Conservation (phyloP, 2,888 invertebrate genomes). For the Andrena bicolor region DNA sequence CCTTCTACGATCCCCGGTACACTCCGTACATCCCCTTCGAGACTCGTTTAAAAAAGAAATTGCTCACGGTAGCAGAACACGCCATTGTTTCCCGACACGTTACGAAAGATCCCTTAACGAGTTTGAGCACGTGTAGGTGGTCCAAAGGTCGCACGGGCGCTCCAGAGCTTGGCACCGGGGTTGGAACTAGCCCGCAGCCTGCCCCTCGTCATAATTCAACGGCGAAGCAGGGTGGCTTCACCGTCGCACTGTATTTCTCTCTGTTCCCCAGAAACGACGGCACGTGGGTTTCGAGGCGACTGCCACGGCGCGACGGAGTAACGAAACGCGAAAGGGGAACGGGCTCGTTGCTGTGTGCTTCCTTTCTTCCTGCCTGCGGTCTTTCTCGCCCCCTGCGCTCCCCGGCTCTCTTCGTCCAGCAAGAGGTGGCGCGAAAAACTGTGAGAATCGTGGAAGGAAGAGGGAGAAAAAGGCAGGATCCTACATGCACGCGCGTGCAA, state of each 20-base stretch:
- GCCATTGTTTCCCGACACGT: neutral
- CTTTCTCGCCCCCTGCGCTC: slow-evolving; percentile 4
- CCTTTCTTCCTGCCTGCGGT: slow-evolving; percentile 22
- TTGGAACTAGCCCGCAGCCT: neutral
- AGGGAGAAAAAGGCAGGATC: neutral
- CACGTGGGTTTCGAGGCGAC: slow-evolving; percentile 60
- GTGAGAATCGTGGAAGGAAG: neutral
- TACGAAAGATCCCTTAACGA: neutral
- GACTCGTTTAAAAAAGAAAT: too few relatives aligned
- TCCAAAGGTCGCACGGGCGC: neutral
- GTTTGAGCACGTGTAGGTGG: neutral
- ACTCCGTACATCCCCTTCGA: too few relatives aligned
- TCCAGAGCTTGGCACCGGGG: neutral
- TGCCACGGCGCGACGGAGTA: slow-evolving; percentile 53
- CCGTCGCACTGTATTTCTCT: slow-evolving; percentile 37
- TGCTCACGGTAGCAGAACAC: too few relatives aligned
- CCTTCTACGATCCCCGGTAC: too few relatives aligned
- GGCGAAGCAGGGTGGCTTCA: neutral
- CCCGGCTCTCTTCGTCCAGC: neutral
- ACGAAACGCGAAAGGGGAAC: slow-evolving; percentile 35
- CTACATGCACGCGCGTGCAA: neutral
- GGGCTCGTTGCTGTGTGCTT: slow-evolving; percentile 43
- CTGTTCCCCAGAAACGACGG: slow-evolving; percentile 61
- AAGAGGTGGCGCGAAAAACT: neutral
- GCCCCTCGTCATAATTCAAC: neutral